Conservation (phyloP, 2,797 vertebrate species). For the Sebastes glaucus region DNA sequence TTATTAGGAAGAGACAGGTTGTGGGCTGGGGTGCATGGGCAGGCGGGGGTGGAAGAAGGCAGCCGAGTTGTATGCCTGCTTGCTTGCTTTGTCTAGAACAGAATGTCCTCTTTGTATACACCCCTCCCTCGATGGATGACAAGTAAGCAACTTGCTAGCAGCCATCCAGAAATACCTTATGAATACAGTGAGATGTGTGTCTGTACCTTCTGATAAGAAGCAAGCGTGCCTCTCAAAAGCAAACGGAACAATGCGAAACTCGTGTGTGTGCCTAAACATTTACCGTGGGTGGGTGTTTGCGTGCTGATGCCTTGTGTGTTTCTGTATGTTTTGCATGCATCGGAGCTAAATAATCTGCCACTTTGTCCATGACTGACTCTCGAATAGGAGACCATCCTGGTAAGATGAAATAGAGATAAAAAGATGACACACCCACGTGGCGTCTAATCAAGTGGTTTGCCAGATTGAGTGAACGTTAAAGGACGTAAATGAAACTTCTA, state of each 20-base stretch:
- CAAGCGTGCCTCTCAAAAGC: not conserved
- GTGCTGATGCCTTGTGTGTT: not conserved
- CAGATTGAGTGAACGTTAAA: not conserved
- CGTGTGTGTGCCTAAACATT: not conserved
- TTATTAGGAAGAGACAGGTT: constrained; percentile 63
- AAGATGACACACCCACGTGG: not conserved
- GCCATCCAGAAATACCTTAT: constrained; percentile 32
- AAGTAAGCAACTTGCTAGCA: constrained; percentile 40
- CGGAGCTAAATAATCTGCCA: not conserved
- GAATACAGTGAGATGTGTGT: constrained; percentile 13
- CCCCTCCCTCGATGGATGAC: constrained; percentile 51
- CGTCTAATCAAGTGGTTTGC: not conserved
- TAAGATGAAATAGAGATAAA: not conserved
- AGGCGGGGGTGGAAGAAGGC: constrained; percentile 71
- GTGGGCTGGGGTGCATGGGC: constrained; percentile 59
- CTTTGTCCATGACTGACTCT: not conserved
- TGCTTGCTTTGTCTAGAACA: constrained; percentile 74
- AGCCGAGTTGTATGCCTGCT: constrained; percentile 59
- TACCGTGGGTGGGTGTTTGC: constrained; percentile 4
- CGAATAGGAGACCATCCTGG: not conserved
- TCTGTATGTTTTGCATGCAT: not conserved
- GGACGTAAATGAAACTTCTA: constrained; percentile 29
- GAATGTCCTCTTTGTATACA: constrained; percentile 67
- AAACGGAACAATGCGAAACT: constrained; percentile 15
- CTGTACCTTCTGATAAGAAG: not conserved